A percentile compares a stretch with the other conserved stretches of the same genome.
phyloP scores from a whole-genome alignment of 2,113 vertebrate species.

The Stigmatopora argus region DNA sequence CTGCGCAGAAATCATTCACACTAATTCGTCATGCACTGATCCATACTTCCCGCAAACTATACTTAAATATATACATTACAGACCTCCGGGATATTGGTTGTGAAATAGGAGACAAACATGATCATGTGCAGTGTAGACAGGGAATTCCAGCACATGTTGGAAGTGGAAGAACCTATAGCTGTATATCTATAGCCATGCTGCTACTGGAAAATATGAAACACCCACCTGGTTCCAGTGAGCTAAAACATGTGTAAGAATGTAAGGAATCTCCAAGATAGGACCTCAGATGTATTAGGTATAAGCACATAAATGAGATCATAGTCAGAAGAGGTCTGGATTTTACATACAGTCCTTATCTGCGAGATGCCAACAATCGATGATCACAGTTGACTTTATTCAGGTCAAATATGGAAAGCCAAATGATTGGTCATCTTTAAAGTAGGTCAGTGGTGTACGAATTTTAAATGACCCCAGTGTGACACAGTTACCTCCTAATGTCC shows the following conservation, averaged over 20 bases:
- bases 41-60: conserved; percentile 1
- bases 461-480: conserved; percentile 26
- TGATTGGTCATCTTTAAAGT: conserved; percentile 18
- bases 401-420: conserved; percentile 14
- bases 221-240: conserved; percentile 55
- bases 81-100: background rate
- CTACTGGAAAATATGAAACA: conserved; percentile 41
- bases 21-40: conserved; percentile 2
- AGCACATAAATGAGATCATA: conserved; percentile 8
- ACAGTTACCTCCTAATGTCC: conserved; percentile 16
- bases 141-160: conserved; percentile 25
- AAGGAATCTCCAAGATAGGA: conserved; percentile 48
- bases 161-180: conserved; percentile 29
- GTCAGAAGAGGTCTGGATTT: background rate
- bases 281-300: conserved; percentile 9
- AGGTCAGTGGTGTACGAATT: conserved; percentile 34
- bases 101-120: conserved; percentile 2
- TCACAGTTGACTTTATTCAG: conserved; percentile 8
- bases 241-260: conserved; percentile 55
- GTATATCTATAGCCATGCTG: no score
- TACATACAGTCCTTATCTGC: conserved; percentile 13
- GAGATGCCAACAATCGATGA: background rate
- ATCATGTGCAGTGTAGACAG: conserved; percentile 11
- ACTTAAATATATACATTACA: conserved; percentile 6
- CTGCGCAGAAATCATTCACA: conserved; percentile 6